Evolutionary conservation across 2,113 vertebrate species (phyloP), one percentile per base, ranked within the genome.

Genomic region (Pituophis catenifer): DNA sequence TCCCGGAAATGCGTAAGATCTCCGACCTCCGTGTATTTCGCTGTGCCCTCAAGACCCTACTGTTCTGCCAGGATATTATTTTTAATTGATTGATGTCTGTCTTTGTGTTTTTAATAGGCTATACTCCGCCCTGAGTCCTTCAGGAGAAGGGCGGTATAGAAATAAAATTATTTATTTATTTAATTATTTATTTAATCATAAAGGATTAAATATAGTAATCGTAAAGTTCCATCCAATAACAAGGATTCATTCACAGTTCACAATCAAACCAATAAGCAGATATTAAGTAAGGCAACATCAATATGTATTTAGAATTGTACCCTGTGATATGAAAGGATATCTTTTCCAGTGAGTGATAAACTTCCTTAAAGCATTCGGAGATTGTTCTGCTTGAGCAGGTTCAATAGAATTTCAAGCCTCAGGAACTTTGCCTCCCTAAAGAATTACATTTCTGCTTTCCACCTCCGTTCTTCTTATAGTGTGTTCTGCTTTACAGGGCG

Each of bases 401-500:
- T n/a, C 55, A 91, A n/a, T 17, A 48, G 48, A 86, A 91, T 26
- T 59, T 55, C n/a, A 86, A 54, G 3, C 21, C 4, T 86, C 21
- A 44, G 5, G 26, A 91, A 15, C 44, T 86, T 5, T 90, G 5
- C 65, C 29, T 54, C 75, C 26, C 9, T 57, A 94, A 55, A 88
- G 26, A 89, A 10, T 52, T 33, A 29, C 93, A 85, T 48, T 8
- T 48, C 8, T 15, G 12, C 11, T 90, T 24, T 87, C 48, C 1
- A 86, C 0, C 7, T 55, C 88, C 86, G 24, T 0, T 70, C 53
- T 23, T 11, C 53, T 23, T 11, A 24, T 94, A 2, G 26, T 33
- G n/a, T 94, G 0, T 0, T 54, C 52, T 8, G 0, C 85, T 94
- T 50, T 70, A 58, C 95, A 99, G 99, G 98, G 98, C 44, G 99